Evolutionary conservation across 2,888 invertebrate species (phyloP), one percentile per base, ranked within the genome.

Genomic region (Hypsopygia costalis): DNA sequence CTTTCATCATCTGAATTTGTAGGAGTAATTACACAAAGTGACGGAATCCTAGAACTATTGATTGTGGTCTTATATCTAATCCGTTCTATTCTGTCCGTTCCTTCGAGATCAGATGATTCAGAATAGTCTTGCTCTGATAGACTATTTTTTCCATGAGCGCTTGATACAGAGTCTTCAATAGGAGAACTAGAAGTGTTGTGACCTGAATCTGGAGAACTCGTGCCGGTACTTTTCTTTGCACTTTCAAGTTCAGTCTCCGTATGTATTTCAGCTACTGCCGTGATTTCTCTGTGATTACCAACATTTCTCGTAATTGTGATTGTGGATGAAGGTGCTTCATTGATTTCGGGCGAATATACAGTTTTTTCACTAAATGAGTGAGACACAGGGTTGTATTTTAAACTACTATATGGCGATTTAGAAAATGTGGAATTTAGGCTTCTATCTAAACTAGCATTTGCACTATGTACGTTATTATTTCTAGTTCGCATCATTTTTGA

Each of bases 11-110:
- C 97, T 49, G 96, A 96, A 46, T 94, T 94, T 0, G 94, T 93
- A 3, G 97, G 96, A 9, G 97, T 97, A 36, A 97, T 96, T 1
- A 96, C 95, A 76, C 97, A 97, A 94, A 97, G 95, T 3, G 97
- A 96, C 1, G 97, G 97, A 65, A 97, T 97, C 55, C 97, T 91
- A 55, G 95, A 95, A 37, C 95, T 94, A 63, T 94, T 95, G 31
- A 97, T 95, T 1, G 94, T 94, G 0, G 97, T 97, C 81, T 97
- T 97, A 31, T 93, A 93, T 46, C 95, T 89, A 49, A 97, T 94
- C 54, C 96, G 90, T 77, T 97, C 96, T 58, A 95, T 94, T 62
- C 96, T 90, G 67, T 96, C 96, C 16, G 95, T 92, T n/a, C 95
- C 95, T 82, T 96, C 96, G 53, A 96, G 88, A 70, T 96, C 96